Percentiles rank a stretch among this genome's conserved stretches.
Evolutionary conservation across 2,797 vertebrate species (phyloP).

Genomic region (Nannoperca australis): DNA sequence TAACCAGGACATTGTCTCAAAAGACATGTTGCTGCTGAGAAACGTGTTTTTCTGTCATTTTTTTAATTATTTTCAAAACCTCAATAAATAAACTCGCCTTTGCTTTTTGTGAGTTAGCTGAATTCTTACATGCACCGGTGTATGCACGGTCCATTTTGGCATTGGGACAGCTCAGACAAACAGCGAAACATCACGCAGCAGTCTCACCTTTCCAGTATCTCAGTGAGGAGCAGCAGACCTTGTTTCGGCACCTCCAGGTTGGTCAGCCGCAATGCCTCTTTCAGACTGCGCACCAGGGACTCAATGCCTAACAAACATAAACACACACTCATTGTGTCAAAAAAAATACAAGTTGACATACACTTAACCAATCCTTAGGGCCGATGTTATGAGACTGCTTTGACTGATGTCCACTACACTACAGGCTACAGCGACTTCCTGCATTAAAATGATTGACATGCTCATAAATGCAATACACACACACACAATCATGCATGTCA

Average conservation of each 20-base stretch:
- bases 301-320: constrained; percentile 88
- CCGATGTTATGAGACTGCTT: constrained; percentile 10
- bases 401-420: constrained; percentile 5
- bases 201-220: constrained; percentile 91
- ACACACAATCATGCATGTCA: constrained; percentile 13
- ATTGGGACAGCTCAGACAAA: neutral
- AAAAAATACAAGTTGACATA: constrained; percentile 13
- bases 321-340: constrained; percentile 14
- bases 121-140: neutral
- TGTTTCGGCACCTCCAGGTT: constrained; percentile 90
- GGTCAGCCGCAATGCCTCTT: constrained; percentile 84
- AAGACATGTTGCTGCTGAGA: neutral
- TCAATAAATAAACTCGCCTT: neutral
- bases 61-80: neutral
- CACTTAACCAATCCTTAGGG: constrained; percentile 19
- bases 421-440: constrained; percentile 2
- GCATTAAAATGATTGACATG: constrained; percentile 27
- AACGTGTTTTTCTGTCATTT: neutral
- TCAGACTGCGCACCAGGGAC: constrained; percentile 92
- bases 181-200: neutral
- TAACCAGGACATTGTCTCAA: neutral
- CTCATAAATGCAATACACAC: constrained; percentile 32
- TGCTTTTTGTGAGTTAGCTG: neutral
- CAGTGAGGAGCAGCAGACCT: constrained; percentile 91
- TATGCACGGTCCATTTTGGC: too few relatives aligned